Evolutionary conservation across 2,888 invertebrate genomes (phyloP).

Genomic region (Cremastinae sp.): DNA sequence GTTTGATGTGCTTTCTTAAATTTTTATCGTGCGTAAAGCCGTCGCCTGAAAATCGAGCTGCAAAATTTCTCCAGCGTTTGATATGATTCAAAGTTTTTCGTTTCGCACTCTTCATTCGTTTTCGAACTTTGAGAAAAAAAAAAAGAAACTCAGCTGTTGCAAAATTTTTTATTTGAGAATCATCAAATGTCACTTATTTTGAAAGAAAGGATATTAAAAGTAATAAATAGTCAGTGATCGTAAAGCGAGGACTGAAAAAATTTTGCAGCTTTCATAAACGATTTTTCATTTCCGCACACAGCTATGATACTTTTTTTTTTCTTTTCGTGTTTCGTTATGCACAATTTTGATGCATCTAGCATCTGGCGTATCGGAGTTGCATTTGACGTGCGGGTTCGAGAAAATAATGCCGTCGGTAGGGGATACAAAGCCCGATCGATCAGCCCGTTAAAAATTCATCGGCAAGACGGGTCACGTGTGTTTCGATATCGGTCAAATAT

Average conservation of each 20-base stretch:
- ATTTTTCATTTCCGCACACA: background rate
- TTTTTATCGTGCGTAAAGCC: background rate
- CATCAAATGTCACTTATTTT: too few species aligned
- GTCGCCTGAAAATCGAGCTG: background rate
- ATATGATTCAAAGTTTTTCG: too few species aligned
- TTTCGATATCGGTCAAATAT: conserved; percentile 30
- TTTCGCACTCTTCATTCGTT: too few species aligned
- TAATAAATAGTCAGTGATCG: too few species aligned
- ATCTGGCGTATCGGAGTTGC: background rate
- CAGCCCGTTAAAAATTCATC: conserved; percentile 35
- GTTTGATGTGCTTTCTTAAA: conserved; percentile 1
- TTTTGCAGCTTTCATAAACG: too few species aligned
- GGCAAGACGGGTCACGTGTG: conserved; percentile 15
- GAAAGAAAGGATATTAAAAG: too few species aligned
- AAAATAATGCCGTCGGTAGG: background rate
- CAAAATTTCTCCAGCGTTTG: too few species aligned
- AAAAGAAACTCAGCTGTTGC: too few species aligned
- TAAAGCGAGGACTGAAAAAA: too few species aligned
- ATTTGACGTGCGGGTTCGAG: background rate
- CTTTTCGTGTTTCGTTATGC: conserved; percentile 6
- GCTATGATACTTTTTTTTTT: background rate
- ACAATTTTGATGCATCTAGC: background rate
- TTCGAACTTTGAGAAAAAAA: too few species aligned
- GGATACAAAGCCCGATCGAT: conserved; percentile 23
- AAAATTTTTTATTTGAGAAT: too few species aligned